Percentiles rank a stretch among this genome's conserved stretches.
Conservation (phyloP, 2,797 vertebrate genomes). For the Arvicola amphibius region DNA sequence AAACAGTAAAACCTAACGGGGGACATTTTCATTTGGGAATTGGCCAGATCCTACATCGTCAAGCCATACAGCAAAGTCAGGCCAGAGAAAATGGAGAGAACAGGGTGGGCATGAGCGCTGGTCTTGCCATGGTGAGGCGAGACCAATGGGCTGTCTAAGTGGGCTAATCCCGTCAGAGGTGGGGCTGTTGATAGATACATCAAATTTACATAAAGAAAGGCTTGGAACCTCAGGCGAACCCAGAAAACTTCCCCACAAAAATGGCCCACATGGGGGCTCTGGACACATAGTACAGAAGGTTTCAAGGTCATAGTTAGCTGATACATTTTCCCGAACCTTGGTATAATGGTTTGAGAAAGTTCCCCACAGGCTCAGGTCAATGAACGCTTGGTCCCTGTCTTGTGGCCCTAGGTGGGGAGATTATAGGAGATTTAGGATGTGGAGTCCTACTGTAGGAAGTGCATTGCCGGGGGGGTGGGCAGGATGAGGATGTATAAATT, state of each 20-base stretch:
- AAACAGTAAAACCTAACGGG: constrained; percentile 4
- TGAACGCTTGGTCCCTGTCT: not conserved
- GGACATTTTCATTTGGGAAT: not conserved
- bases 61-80: not conserved
- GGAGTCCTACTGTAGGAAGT: not conserved
- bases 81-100: not conserved
- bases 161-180: not conserved
- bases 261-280: not conserved
- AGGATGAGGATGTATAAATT: not conserved
- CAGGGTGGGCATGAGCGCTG: fast-evolving
- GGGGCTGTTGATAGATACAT: not conserved
- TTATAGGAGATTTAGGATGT: too few species aligned
- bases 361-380: not conserved
- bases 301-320: not conserved
- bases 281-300: not conserved
- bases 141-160: not conserved
- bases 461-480: not conserved
- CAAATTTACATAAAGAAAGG: not conserved
- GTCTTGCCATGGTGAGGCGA: not conserved
- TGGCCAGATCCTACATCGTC: not conserved
- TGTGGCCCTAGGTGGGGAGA: not conserved
- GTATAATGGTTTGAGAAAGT: not conserved
- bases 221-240: not conserved
- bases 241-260: not conserved
- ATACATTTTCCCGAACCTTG: not conserved